Evolutionary conservation across 2,888 invertebrate genomes (phyloP), one percentile per base, ranked within the genome.

Genomic region (Penaeus monodon): DNA sequence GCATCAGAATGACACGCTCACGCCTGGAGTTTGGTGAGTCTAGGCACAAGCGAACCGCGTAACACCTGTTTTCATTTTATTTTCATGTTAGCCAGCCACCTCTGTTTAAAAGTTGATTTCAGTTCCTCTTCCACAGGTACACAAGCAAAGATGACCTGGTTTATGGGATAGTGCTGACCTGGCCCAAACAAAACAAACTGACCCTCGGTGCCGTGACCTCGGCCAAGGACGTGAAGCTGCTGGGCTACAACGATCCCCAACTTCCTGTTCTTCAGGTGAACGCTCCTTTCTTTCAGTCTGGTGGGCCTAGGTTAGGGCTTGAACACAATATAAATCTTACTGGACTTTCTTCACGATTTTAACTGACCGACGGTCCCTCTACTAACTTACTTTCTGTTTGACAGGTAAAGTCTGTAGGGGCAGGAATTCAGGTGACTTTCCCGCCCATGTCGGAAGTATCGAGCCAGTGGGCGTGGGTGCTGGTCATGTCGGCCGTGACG

Each of bases 1-100:
- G 0, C 93, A 94, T 87, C 98, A 98, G 92, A 97, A 97, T 91
- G 98, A 97, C 91, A 95, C 96, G 0, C 79, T 94, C 27, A 94
- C 94, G 1, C 92, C 94, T 0, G 92, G 94, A 85, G 89, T 90
- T 22, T 90, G 88, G 90, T 91, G 1, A 33, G 82, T 82, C 27
- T 3, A 20, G 17, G 20, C 44, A 27, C 27, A 70, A n/a, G 27
- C 10, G 27, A 17, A n/a, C 27, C 33, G n/a, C 12, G 12, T 8
- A n/a, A n/a, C 27, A 70, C 33, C n/a, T 74, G 33, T 33, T 33
- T 0, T 17, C 44, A 22, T 38, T 38, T 38, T 4, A 38, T 38
- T 38, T 38, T 38, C 33, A 38, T 38, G 33, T 38, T 38, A 38
- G 33, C 33, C 33, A 38, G 4, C 33, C 4, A 38, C 33, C 33